Conservation (phyloP, 2,113 vertebrate species). For the Gasterosteus nipponicus region DNA sequence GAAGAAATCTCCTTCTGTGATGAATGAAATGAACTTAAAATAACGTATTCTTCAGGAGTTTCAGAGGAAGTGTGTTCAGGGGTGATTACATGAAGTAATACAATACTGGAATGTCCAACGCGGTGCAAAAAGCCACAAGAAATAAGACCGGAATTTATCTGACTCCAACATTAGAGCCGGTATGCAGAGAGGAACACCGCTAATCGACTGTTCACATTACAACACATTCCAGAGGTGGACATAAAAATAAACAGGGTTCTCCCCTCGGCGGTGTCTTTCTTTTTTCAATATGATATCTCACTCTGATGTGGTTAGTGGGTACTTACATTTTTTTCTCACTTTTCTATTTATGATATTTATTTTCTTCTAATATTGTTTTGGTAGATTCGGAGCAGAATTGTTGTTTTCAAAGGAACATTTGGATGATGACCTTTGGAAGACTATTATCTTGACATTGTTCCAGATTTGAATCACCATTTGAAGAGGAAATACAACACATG, state of each 20-base stretch:
- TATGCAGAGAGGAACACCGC: neutral
- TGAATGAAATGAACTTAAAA: neutral
- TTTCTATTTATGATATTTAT: neutral
- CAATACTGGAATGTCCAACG: slow-evolving; percentile 17
- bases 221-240: slow-evolving; percentile 28
- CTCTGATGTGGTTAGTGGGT: neutral
- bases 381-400: neutral
- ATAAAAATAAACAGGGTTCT: slow-evolving; percentile 19
- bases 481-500: too few species aligned
- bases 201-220: slow-evolving; percentile 27
- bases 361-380: neutral
- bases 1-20: neutral
- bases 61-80: slow-evolving; percentile 11
- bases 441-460: neutral
- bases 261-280: neutral
- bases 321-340: neutral
- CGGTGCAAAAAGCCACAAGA: slow-evolving; percentile 18
- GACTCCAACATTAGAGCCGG: slow-evolving; percentile 4
- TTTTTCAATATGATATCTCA: neutral
- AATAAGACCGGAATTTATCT: slow-evolving; percentile 32
- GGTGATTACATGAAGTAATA: slow-evolving; percentile 18
- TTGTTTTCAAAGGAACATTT: neutral
- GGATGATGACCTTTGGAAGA: neutral
- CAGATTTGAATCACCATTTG: neutral
- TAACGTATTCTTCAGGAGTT: neutral